Base-by-base conservation (phyloP, 1,140 invertebrate species). In the Drosophila simulans region DNA sequence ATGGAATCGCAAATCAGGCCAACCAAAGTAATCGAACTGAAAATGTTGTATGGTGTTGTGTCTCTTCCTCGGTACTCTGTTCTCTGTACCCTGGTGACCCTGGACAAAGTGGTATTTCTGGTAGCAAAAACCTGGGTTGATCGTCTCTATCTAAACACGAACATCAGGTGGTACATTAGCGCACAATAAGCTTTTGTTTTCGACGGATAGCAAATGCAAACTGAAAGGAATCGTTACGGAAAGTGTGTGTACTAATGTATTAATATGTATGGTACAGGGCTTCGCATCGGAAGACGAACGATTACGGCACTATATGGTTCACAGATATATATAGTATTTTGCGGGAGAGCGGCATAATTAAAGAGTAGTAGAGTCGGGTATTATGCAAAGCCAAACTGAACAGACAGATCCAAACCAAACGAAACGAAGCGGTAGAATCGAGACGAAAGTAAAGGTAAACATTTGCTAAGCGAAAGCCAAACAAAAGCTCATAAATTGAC, bases 381-480 rank as follows among this genome's bases (percentile, higher is more conserved):
- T 52, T 80, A 80, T 75, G 77, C 77, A 80, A 80, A 71, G 66
- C 68, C 52, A 71, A 71, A 70, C 51, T 70, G 43, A 65, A 65
- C 42, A 69, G 53, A 70, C 42, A 69, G 53, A 70, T 56, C 34
- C 51, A 40, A 48, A 37, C 35, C 27, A 58, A 71, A 58, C 17
- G 54, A 76, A 80, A 70, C 25, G 35, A 68, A 63, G 71, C 46
- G 63, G 31, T 25, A 37, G 37, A 54, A 54, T 62, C 27, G 35
- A 20, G 63, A 35, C 57, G 73, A 66, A 68, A 68, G 78, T 71
- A 65, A 79, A 86, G 75, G 75, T 88, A 79, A 86, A 83, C 75
- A 88, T 88, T 89, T 77, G 80, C 84, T 89, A 89, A 89, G 83
- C 84, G 84, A 84, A 89, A 86, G 53, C 84, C 84, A 89, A 86